phyloP scores from a whole-genome alignment of 2,797 vertebrate species.

The Lithobates sylvaticus region DNA sequence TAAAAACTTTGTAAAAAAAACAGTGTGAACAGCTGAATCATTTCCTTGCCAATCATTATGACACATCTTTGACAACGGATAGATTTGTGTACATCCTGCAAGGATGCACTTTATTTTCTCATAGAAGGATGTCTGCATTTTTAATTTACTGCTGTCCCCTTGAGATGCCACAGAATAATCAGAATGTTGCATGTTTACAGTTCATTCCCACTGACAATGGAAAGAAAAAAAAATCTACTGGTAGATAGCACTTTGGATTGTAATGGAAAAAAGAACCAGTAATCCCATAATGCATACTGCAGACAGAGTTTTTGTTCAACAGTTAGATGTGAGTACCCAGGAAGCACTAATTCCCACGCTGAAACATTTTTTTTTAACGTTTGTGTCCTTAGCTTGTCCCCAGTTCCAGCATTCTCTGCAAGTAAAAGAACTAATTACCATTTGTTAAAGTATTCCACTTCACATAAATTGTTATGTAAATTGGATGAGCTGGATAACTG shows the following conservation, averaged over 20 bases:
- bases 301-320: not conserved
- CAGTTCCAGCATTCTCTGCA: constrained; percentile 57
- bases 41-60: constrained; percentile 46
- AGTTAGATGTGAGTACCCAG: constrained; percentile 65
- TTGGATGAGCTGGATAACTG: not conserved
- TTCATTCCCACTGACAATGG: constrained; percentile 1
- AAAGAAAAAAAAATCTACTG: constrained; percentile 35
- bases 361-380: constrained; percentile 59
- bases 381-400: constrained; percentile 66
- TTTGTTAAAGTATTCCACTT: constrained; percentile 43
- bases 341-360: constrained; percentile 67
- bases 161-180: constrained; percentile 71
- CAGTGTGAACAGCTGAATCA: constrained; percentile 1
- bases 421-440: constrained; percentile 65
- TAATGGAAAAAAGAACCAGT: constrained; percentile 68
- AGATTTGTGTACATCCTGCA: constrained; percentile 33
- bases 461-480: constrained; percentile 54
- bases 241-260: constrained; percentile 68
- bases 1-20: constrained; percentile 8
- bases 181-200: not conserved
- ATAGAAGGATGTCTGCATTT: constrained; percentile 72
- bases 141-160: constrained; percentile 70
- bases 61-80: constrained; percentile 43
- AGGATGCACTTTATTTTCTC: constrained; percentile 64
- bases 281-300: constrained; percentile 13